phyloP scores from a whole-genome alignment of 2,888 invertebrate species.

The Cabera pusaria region DNA sequence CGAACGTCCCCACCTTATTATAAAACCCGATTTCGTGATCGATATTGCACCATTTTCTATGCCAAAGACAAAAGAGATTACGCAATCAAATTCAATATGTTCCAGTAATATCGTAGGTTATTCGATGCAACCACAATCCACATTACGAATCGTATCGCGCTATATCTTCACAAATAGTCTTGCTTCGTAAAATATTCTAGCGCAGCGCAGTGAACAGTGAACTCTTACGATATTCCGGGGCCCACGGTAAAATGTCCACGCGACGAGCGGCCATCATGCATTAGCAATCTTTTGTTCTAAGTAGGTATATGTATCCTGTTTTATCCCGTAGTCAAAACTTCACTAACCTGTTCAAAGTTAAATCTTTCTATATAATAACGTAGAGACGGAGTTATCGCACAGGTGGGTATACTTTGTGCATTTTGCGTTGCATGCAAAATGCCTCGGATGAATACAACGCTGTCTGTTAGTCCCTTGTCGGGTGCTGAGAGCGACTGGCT shows the following conservation, averaged over 20 bases:
- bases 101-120: too few relatives aligned
- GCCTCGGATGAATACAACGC: constrained; percentile 40
- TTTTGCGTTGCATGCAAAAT: constrained; percentile 45
- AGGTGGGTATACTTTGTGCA: constrained; percentile 44
- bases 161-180: constrained; percentile 5
- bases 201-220: constrained; percentile 11
- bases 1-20: constrained; percentile 7
- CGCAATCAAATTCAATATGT: too few relatives aligned
- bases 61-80: constrained; percentile 2
- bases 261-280: constrained; percentile 30
- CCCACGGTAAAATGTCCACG: constrained; percentile 8
- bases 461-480: constrained; percentile 53
- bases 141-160: too few relatives aligned
- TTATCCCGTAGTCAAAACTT: constrained; percentile 38
- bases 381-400: constrained; percentile 43
- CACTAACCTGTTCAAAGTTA: constrained; percentile 58
- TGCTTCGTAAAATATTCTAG: too few relatives aligned
- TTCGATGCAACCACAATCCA: too few relatives aligned
- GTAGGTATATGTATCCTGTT: too few relatives aligned
- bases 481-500: constrained; percentile 54
- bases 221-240: constrained; percentile 17
- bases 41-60: constrained; percentile 18
- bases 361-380: constrained; percentile 11
- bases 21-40: constrained; percentile 14
- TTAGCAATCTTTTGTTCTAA: constrained; percentile 17